Percentiles rank a stretch among this genome's conserved stretches.
Evolutionary conservation across 2,888 invertebrate species (phyloP).

Genomic region (Noctua pronuba): DNA sequence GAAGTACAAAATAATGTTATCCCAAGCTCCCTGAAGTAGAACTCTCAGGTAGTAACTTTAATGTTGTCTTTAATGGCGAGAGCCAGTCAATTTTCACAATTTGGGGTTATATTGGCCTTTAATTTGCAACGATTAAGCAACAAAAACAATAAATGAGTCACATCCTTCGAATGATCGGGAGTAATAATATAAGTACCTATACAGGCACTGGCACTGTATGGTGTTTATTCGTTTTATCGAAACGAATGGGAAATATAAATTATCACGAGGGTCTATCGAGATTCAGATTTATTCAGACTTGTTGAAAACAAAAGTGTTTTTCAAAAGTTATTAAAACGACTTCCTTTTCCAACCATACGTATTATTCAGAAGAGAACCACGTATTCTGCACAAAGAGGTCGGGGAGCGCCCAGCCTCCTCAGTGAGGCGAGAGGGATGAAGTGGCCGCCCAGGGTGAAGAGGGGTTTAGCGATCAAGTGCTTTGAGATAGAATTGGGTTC

Average conservation of each 20-base stretch:
- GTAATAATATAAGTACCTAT: neutral
- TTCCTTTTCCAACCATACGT: conserved; percentile 1
- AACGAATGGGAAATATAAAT: neutral
- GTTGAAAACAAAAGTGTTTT: neutral
- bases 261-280: neutral
- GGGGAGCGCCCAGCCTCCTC: conserved; percentile 35
- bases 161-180: neutral
- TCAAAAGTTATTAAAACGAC: neutral
- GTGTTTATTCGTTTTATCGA: neutral
- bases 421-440: conserved; percentile 52
- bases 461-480: conserved; percentile 62
- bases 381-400: conserved; percentile 19
- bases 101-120: too few species aligned
- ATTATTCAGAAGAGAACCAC: neutral
- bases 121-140: neutral
- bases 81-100: too few species aligned
- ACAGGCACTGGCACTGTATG: neutral
- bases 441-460: conserved; percentile 51
- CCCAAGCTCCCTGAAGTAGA: neutral
- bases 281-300: neutral
- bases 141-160: neutral
- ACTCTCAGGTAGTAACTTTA: too few species aligned
- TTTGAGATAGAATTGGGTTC: conserved; percentile 45
- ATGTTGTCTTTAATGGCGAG: neutral
- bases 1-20: neutral